Percentiles rank a stretch among this genome's conserved stretches.
phyloP scores from a whole-genome alignment of 2,797 vertebrate genomes.

The Pantherophis vulpinus region DNA sequence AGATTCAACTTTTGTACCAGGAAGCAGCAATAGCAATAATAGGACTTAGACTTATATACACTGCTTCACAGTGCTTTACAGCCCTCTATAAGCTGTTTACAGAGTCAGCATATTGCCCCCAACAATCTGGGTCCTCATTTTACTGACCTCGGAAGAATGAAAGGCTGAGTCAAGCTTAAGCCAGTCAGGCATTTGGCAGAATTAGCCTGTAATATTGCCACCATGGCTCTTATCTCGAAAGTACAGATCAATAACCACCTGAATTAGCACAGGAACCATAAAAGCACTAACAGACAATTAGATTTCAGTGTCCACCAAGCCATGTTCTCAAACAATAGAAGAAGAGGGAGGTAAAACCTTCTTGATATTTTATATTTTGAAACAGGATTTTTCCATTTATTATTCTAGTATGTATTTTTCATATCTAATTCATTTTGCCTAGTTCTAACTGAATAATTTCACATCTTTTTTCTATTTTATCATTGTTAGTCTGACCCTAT shows the following conservation, averaged over 20 bases:
- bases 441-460: not conserved
- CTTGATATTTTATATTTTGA: not conserved
- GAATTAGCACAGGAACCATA: not conserved
- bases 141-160: not conserved
- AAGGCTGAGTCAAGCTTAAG: not conserved
- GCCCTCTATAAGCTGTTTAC: not conserved
- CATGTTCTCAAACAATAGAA: not conserved
- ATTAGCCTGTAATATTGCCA: not conserved
- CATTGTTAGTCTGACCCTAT: not conserved
- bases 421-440: not conserved
- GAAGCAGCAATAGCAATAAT: not conserved
- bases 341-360: slow-evolving; percentile 1
- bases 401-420: not conserved
- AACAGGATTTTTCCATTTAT: not conserved
- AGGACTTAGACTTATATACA: not conserved
- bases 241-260: not conserved
- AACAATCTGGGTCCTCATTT: not conserved
- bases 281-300: not conserved
- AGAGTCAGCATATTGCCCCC: not conserved
- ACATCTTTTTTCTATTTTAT: not conserved
- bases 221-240: not conserved
- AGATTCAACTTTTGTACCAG: not conserved
- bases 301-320: not conserved
- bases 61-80: not conserved
- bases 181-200: not conserved